Conservation (phyloP, 2,797 vertebrate genomes). For the Eulemur coronatus region DNA sequence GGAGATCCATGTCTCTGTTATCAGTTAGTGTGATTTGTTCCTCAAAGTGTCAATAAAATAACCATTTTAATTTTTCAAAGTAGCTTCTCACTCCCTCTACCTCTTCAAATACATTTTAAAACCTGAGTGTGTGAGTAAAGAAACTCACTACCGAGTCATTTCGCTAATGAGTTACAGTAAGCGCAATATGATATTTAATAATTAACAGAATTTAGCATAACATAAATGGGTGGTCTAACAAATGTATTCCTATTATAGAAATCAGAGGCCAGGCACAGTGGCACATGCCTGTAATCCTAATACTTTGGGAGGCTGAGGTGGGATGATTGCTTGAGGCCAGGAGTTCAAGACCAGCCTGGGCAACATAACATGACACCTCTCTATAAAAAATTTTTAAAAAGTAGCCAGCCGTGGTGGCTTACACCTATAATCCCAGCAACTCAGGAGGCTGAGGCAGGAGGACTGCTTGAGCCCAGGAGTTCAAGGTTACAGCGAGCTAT, state of each 20-base stretch:
- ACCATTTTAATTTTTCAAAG: neutral
- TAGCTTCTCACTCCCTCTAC: neutral
- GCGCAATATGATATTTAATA: neutral
- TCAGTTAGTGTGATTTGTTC: neutral
- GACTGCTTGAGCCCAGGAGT: neutral
- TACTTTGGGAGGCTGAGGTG: neutral
- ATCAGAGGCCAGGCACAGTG: neutral
- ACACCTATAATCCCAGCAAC: neutral
- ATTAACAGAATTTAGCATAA: neutral
- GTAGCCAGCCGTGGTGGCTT: neutral
- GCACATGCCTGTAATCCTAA: neutral
- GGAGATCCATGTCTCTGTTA: neutral
- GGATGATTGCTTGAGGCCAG: neutral
- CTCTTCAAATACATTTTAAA: neutral
- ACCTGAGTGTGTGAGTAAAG: neutral
- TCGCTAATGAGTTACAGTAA: neutral
- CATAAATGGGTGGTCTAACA: neutral
- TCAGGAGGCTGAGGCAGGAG: neutral
- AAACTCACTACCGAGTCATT: neutral
- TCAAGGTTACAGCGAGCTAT: neutral
- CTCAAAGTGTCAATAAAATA: neutral
- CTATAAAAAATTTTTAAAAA: neutral
- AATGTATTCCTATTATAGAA: neutral
- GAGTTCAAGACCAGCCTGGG: neutral
- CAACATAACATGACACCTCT: neutral